Conservation (phyloP, 2,113 vertebrate species). For the Aplodontia rufa region DNA sequence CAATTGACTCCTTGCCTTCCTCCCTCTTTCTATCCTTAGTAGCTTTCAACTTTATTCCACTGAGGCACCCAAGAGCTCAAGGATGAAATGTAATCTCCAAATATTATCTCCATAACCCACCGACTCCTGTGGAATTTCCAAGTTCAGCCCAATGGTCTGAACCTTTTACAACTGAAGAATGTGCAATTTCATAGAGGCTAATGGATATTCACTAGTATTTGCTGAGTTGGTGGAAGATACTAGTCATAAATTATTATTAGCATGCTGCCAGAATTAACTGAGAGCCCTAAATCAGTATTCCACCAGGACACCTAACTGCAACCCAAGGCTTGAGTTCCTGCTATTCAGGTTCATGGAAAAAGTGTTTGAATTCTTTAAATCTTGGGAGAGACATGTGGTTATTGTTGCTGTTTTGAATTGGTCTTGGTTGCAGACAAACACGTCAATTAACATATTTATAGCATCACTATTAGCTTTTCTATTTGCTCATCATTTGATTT, state of each 20-base stretch:
- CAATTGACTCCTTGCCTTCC: not conserved
- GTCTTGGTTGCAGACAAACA: not conserved
- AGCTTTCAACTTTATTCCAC: not conserved
- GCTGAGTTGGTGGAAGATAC: constrained; percentile 51
- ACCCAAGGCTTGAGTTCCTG: not conserved
- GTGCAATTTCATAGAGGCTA: not conserved
- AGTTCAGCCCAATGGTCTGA: not conserved
- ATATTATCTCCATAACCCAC: no score
- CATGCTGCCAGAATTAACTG: constrained; percentile 12
- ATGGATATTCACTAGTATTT: constrained; percentile 16
- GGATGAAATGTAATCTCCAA: not conserved
- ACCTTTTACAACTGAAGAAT: constrained; percentile 8
- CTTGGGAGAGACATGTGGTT: not conserved
- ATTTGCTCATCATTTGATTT: not conserved
- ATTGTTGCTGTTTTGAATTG: not conserved
- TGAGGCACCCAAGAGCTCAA: not conserved
- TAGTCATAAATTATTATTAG: constrained; percentile 27
- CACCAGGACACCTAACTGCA: not conserved
- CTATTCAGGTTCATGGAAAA: not conserved
- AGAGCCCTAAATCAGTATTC: not conserved
- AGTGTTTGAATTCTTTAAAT: not conserved
- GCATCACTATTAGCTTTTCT: not conserved
- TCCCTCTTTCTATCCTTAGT: rapidly evolving
- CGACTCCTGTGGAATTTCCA: not conserved
- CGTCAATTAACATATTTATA: not conserved